A percentile compares a stretch with the other conserved stretches of the same genome.
Evolutionary conservation across 2,113 vertebrate species (phyloP).

Genomic region (human (Homo sapiens)): GRCh38 chr6:129645501-129646000

Average conservation of each 20-base stretch:
- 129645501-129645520: background rate
- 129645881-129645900: background rate
- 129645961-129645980: background rate
- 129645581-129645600: background rate
- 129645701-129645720: background rate
- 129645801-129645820: too few species aligned
- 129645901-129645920: background rate
- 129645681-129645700: background rate
- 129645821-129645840: background rate
- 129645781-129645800: background rate
- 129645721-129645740: background rate
- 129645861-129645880: background rate
- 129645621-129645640: background rate
- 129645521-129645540: background rate
- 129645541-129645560: background rate
- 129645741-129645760: background rate
- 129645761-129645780: background rate
- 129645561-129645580: background rate
- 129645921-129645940: background rate
- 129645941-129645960: background rate
- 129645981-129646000: background rate
- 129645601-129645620: background rate
- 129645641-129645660: background rate
- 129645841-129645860: too few species aligned
- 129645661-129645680: background rate